A percentile compares a stretch with the other conserved stretches of the same genome.
Conservation (phyloP, 2,888 invertebrate species). For the Heteropelma amictum region DNA sequence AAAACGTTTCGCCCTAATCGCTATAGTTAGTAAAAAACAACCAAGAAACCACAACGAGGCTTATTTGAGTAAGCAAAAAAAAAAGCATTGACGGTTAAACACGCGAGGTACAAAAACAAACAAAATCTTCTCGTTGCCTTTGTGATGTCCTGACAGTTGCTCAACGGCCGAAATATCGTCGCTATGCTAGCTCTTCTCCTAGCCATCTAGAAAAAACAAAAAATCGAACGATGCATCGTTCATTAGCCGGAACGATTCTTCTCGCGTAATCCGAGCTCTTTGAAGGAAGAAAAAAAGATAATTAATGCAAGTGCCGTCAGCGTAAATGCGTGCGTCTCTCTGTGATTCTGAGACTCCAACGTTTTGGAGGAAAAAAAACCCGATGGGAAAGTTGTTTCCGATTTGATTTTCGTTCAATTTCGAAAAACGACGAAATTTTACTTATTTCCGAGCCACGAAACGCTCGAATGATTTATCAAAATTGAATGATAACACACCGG, state of each 20-base stretch:
- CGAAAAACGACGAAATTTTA: too few relatives aligned
- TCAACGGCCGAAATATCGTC: slow-evolving; percentile 78
- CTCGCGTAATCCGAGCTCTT: slow-evolving; percentile 40
- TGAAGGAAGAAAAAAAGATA: slow-evolving; percentile 25
- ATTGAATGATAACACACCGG: too few relatives aligned
- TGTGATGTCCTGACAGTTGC: slow-evolving; percentile 67
- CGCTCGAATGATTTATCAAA: too few relatives aligned
- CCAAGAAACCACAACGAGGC: neutral
- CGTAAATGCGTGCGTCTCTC: too few relatives aligned
- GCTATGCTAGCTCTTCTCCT: slow-evolving; percentile 80
- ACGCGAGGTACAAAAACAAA: slow-evolving; percentile 23
- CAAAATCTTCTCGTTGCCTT: slow-evolving; percentile 69
- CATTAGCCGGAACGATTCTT: slow-evolving; percentile 54
- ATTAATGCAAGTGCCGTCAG: slow-evolving; percentile 27
- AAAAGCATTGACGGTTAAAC: slow-evolving; percentile 14
- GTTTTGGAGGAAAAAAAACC: too few relatives aligned
- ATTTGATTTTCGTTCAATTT: neutral
- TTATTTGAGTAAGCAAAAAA: neutral
- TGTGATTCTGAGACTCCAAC: too few relatives aligned
- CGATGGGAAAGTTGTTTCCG: too few relatives aligned
- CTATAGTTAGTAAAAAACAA: slow-evolving; percentile 5
- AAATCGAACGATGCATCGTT: slow-evolving; percentile 38
- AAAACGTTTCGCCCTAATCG: neutral
- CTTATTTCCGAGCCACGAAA: too few relatives aligned
- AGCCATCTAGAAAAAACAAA: slow-evolving; percentile 74